Base-by-base conservation (phyloP, 2,888 invertebrate genomes). In the Ichneumoninae sp. region DNA sequence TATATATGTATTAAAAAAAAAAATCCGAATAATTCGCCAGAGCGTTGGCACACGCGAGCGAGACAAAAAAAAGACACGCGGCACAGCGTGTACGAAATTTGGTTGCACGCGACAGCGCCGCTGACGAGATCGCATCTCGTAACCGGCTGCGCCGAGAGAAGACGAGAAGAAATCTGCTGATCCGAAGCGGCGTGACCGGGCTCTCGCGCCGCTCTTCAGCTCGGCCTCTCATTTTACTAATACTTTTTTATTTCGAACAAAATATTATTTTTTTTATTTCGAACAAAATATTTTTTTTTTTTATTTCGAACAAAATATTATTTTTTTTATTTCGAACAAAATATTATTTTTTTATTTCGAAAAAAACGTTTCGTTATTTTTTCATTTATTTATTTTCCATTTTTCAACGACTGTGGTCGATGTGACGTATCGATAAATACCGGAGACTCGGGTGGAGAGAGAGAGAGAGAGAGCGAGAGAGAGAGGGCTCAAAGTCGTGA, bases 91-190 rank as follows among this genome's bases (percentile, higher is more conserved):
- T 33, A 16, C 10, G 10, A 44, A 33, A 33, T 57, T 54, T 57
- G 26, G 71, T 22, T 22, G 36, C 71, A 71, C 71, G 57, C 71
- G 57, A 71, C 57, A 57, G 22, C 4, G 10, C n/a, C 71, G 52
- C 8, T 33, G 57, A 71, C 71, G 40, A 40, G 54, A 36, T 71
- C 1, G 40, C 40, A 71, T 71, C 71, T 57, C 71, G 40, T 57
- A 44, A 71, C 57, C 71, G 57, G 57, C 71, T 70, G 70, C 22
- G 70, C n/a, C 71, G 36, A n/a, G 40, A 71, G 26, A 57, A 36
- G 22, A 26, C 52, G 52, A 47, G 62, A 72, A 60, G 72, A 72
- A 72, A 72, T 72, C 30, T 26, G 72, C 13, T 72, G 57, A 72
- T 72, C 62, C 22, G 44, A 26, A 8, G 54, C 54, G 26, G 57